Base-by-base conservation (phyloP, 2,888 invertebrate genomes). In the Parnassius apollo region DNA sequence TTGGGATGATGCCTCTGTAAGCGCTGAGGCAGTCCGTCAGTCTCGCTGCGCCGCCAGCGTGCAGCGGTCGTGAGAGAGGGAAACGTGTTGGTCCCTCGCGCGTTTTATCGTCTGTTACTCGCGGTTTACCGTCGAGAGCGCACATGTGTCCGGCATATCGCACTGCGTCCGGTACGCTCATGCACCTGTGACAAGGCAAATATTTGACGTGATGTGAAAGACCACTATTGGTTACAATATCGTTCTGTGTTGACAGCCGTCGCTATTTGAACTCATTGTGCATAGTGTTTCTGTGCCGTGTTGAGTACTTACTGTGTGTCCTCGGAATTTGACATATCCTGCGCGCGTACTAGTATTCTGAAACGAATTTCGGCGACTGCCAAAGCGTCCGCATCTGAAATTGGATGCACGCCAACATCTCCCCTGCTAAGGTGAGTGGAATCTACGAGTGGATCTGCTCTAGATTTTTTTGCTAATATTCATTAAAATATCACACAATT, bases 361-460 rank as follows among this genome's bases (percentile, higher is more conserved):
- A 49, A 49, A 49, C 49, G 18, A 49, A 49, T 49, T 77, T 89
- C 86, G 87, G 88, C 86, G 86, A 85, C 83, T 84, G 85, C 85
- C 88, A 80, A 80, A 77, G 81, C 83, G 85, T 82, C 80, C 79
- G 74, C 78, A 78, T 81, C 80, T 77, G 78, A 78, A 85, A 80
- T 91, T 91, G 91, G 91, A 91, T 91, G 91, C 87, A 88, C 86
- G 89, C 91, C 91, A 91, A 88, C 77, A 83, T 78, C 80, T 82
- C 85, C 78, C 80, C 83, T 83, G 77, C 86, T 86, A 86, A 91
- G 91, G 91, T 91, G 82, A 89, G 88, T 74, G 72, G 82, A 90
- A 88, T 74, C 72, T 42, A 45, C 49, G 48, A 9, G 46, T 42
- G 48, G 57, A 48, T 48, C 53, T 25, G 42, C 57, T 3, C 10